Base-by-base conservation (phyloP, 2,888 invertebrate species). In the Drosophila leonis region DNA sequence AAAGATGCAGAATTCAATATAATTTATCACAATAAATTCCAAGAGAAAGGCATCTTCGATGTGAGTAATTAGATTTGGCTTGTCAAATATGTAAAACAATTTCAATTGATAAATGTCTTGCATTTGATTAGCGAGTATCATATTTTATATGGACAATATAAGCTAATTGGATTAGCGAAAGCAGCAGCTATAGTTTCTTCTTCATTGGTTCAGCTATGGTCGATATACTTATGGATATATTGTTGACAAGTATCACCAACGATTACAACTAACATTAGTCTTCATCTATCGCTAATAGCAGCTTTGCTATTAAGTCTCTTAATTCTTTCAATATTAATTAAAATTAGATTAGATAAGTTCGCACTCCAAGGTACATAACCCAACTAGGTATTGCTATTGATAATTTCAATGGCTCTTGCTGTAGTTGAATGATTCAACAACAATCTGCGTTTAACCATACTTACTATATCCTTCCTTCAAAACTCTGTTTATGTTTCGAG, bases 1-100 rank as follows among this genome's bases (percentile, higher is more conserved):
- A 46, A 64, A 59, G 49, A 18, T 13, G 29, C n/a, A 35, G 24
- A 37, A 44, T 18, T 20, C 59, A 15, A 59, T 57, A 37, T 54
- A 62, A 62, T 65, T 62, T 55, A 67, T 61, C 55, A 20, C 60
- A 42, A 65, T 52, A 67, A 78, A 76, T 64, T 65, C 39, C 31
- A 49, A 59, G 74, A 68, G 74, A 76, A 76, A 76, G 68, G 74
- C 68, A 63, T 68, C 65, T 49, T 62, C 13, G 27, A 63, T 51
- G 52, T 73, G 62, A 78, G 42, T 65, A 78, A 76, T 76, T 48
- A 65, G 62, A 46, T 72, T 65, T 15, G 2, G 54, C 29, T 39
- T 78, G 78, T 67, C 68, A 60, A 56, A 62, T 56, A 52, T 41
- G 46, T 29, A 29, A 33, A n/a, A 39, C 20, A 55, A 10, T 33